Conservation (phyloP, 1,140 invertebrate species). For the Ctenoplectra terminalis region DNA sequence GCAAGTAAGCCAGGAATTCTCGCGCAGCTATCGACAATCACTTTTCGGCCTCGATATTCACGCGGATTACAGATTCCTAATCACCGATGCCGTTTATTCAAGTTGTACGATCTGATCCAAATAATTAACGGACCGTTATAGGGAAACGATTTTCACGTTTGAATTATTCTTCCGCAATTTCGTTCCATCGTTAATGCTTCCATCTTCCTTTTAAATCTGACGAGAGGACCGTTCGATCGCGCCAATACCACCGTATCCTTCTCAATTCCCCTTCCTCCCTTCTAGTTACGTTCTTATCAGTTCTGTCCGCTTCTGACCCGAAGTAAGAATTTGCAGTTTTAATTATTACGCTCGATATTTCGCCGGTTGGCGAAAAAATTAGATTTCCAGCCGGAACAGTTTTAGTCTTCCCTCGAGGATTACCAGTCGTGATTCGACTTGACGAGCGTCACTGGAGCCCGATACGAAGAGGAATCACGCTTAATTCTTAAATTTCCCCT, state of each 20-base stretch:
- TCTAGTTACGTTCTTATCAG: constrained; percentile 18
- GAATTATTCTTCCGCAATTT: not conserved
- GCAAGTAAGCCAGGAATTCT: constrained; percentile 66
- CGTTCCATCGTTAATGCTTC: constrained; percentile 18
- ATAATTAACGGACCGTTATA: constrained; percentile 51
- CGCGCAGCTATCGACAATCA: constrained; percentile 64
- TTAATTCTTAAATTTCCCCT: constrained; percentile 60
- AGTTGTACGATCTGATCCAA: constrained; percentile 24
- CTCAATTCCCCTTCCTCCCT: not conserved
- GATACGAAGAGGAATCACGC: constrained; percentile 51
- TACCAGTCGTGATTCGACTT: constrained; percentile 58
- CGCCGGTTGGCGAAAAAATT: constrained; percentile 49
- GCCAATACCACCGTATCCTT: not conserved
- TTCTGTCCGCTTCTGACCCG: constrained; percentile 17
- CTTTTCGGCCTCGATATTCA: constrained; percentile 62
- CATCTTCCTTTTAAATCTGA: constrained; percentile 22
- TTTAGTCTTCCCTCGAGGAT: constrained; percentile 42
- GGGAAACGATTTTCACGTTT: not conserved
- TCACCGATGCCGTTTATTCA: constrained; percentile 31
- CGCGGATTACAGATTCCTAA: constrained; percentile 57
- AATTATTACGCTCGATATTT: constrained; percentile 61
- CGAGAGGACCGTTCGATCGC: not conserved
- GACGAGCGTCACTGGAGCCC: constrained; percentile 43
- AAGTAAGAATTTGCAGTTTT: constrained; percentile 47
- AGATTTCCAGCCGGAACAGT: constrained; percentile 57